Conservation (phyloP, 2,888 invertebrate genomes). For the Monopis laevigella region DNA sequence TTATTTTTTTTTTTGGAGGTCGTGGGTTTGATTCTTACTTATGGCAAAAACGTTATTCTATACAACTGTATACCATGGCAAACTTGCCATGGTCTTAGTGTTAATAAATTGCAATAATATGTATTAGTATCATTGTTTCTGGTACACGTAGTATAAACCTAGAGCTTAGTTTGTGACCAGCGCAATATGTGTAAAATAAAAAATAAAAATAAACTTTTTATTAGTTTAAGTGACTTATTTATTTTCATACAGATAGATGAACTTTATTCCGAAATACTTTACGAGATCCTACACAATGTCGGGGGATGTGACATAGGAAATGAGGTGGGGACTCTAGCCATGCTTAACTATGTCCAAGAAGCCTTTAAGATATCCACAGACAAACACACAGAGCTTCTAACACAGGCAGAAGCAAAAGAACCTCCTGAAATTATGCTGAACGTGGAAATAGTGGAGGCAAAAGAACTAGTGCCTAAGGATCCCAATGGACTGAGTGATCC, state of each 20-base stretch:
- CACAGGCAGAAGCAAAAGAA: constrained; percentile 79
- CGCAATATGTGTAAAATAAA: neutral
- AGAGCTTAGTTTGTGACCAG: too few relatives aligned
- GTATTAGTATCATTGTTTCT: too few relatives aligned
- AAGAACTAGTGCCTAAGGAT: constrained; percentile 85
- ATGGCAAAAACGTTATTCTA: too few relatives aligned
- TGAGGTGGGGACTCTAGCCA: constrained; percentile 73
- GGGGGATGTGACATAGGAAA: constrained; percentile 81
- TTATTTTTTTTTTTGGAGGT: too few relatives aligned
- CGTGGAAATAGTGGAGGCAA: constrained; percentile 87
- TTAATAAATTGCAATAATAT: too few relatives aligned
- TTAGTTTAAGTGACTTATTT: too few relatives aligned
- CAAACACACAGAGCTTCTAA: constrained; percentile 76
- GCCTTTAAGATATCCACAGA: constrained; percentile 80
- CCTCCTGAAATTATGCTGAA: constrained; percentile 86
- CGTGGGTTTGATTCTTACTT: too few relatives aligned
- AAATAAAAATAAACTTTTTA: too few relatives aligned
- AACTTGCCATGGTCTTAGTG: too few relatives aligned
- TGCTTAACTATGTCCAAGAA: constrained; percentile 81
- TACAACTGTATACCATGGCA: too few relatives aligned
- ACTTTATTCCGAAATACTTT: constrained; percentile 84
- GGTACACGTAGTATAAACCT: too few relatives aligned
- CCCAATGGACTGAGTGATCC: constrained; percentile 96
- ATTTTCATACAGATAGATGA: constrained; percentile 86
- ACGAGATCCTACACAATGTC: constrained; percentile 85